Evolutionary conservation across 2,113 vertebrate species (phyloP).

Genomic region (Anolis carolinensis): DNA sequence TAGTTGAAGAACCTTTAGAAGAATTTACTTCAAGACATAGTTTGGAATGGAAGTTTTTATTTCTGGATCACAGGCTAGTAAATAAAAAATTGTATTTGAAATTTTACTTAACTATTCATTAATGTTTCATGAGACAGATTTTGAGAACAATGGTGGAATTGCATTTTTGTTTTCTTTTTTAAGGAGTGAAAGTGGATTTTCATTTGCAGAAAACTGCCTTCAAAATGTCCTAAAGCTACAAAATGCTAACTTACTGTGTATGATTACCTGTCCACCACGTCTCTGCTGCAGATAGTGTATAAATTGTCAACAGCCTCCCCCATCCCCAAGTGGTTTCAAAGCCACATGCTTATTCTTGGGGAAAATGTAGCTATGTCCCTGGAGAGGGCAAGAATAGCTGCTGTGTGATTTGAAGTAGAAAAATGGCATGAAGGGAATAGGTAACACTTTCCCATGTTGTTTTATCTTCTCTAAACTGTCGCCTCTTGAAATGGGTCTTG

Average conservation of each 20-base stretch:
- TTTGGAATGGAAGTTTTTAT: constrained; percentile 87
- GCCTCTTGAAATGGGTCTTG: background rate
- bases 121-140: background rate
- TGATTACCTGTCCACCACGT: background rate
- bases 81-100: constrained; percentile 47
- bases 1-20: constrained; percentile 80
- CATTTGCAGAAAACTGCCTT: background rate
- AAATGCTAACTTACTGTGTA: background rate
- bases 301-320: background rate
- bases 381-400: background rate
- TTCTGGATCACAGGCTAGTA: constrained; percentile 85
- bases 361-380: background rate
- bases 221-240: background rate
- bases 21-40: constrained; percentile 87
- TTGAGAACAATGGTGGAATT: background rate
- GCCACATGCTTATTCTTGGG: background rate
- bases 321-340: background rate
- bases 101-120: constrained; percentile 39
- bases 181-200: background rate
- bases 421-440: background rate
- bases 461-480: background rate
- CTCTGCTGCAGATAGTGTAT: background rate
- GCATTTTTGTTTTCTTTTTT: background rate
- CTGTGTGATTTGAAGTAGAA: background rate
- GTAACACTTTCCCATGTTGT: background rate